Conservation (phyloP, 1,140 invertebrate genomes). For the Monochamus saltuarius region DNA sequence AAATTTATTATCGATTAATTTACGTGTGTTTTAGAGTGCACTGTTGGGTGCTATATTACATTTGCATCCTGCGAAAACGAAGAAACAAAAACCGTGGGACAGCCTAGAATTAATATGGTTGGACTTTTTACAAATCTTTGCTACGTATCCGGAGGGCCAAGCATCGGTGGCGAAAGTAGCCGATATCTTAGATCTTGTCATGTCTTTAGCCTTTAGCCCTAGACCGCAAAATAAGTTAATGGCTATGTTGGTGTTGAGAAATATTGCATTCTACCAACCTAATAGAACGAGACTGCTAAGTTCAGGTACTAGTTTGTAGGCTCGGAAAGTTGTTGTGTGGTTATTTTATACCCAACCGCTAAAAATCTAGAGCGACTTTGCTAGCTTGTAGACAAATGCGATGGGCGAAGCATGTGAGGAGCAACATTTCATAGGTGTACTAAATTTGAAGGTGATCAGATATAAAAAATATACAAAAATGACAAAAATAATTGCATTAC, state of each 20-base stretch:
- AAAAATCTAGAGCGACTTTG: neutral
- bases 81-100: slow-evolving; percentile 51
- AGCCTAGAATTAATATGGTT: slow-evolving; percentile 52
- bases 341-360: neutral
- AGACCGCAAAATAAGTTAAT: slow-evolving; percentile 35
- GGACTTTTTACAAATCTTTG: slow-evolving; percentile 53
- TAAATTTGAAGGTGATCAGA: too few relatives aligned
- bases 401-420: too few relatives aligned
- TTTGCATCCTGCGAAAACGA: slow-evolving; percentile 52
- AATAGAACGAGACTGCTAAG: slow-evolving; percentile 48
- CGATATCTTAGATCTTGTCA: slow-evolving; percentile 44
- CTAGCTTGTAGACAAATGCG: too few relatives aligned
- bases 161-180: slow-evolving; percentile 34
- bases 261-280: slow-evolving; percentile 49
- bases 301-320: slow-evolving; percentile 39
- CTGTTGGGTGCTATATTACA: slow-evolving; percentile 51
- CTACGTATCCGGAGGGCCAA: slow-evolving; percentile 52
- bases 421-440: too few relatives aligned
- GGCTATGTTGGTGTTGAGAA: slow-evolving; percentile 47
- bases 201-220: slow-evolving; percentile 35
- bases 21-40: slow-evolving; percentile 43
- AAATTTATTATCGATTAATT: neutral
- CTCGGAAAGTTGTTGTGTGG: neutral
- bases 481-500: too few relatives aligned
- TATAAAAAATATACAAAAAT: too few relatives aligned